phyloP scores from a whole-genome alignment of 35 echinoderm and acorn worm species.

The Holothuria glaberrima region DNA sequence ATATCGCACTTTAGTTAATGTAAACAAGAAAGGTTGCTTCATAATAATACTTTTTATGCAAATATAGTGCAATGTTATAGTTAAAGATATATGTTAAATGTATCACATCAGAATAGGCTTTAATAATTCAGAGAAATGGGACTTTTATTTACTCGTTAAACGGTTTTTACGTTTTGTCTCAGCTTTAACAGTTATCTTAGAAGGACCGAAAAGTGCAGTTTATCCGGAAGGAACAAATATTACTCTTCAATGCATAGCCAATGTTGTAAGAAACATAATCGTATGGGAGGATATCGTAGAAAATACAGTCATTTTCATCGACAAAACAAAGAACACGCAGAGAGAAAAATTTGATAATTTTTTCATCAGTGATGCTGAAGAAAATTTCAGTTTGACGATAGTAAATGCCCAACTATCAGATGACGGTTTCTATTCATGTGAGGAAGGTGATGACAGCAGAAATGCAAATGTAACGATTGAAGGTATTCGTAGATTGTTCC shows the following conservation, averaged over 20 bases:
- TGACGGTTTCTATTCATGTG: not conserved
- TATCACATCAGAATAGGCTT: too few species aligned
- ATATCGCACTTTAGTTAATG: too few species aligned
- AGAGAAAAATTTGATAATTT: slow-evolving; percentile 16
- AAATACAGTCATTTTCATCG: slow-evolving; percentile 4
- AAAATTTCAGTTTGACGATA: not conserved
- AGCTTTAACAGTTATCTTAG: not conserved
- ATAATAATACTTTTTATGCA: too few species aligned
- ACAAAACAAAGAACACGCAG: slow-evolving; percentile 13
- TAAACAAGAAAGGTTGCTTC: too few species aligned
- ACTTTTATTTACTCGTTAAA: too few species aligned
- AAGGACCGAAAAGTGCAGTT: not conserved
- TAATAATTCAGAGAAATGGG: too few species aligned
- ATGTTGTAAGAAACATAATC: not conserved
- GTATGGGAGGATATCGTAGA: not conserved
- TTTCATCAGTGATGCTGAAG: not conserved
- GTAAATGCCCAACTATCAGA: too few species aligned
- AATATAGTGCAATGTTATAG: too few species aligned
- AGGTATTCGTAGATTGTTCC: too few species aligned
- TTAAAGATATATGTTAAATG: too few species aligned
- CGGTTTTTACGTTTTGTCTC: too few species aligned
- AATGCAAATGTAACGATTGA: not conserved
- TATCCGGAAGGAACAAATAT: not conserved
- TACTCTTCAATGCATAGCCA: not conserved
- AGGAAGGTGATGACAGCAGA: not conserved